These are phyloP conservation scores for Siderastrea radians DNA, from an alignment of 92 coral and sea anemone species.

Conservation along the genomic window DNA sequence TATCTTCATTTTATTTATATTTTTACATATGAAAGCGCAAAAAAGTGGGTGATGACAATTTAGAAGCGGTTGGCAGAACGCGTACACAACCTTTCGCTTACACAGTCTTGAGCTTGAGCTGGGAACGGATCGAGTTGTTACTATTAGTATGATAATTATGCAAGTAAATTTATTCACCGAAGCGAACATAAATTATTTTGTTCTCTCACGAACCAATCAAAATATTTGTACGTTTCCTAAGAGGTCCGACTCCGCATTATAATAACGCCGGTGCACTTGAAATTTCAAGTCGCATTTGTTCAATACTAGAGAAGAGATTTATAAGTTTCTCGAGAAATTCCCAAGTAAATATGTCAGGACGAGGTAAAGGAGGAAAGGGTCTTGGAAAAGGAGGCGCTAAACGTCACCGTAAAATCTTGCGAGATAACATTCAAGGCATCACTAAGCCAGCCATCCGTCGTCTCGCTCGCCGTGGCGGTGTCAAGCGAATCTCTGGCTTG, in stretches of 20 bases:
- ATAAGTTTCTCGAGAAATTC: not conserved
- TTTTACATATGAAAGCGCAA: too few species aligned
- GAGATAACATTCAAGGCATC: slow-evolving; percentile 90
- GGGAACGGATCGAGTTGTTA: slow-evolving; percentile 14
- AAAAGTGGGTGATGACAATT: too few species aligned
- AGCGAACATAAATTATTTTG: not conserved
- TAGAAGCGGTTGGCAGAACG: not conserved
- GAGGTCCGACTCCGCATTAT: slow-evolving; percentile 30
- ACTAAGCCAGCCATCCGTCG: slow-evolving; percentile 94
- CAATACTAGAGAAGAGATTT: not conserved
- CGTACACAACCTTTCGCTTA: not conserved
- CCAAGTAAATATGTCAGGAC: slow-evolving; percentile 48
- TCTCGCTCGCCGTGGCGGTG: slow-evolving; percentile 96
- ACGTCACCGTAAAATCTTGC: slow-evolving; percentile 86
- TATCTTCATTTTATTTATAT: too few species aligned
- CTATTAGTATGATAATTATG: slow-evolving; percentile 22
- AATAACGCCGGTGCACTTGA: not conserved
- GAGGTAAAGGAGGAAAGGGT: slow-evolving; percentile 92
- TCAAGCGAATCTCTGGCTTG: slow-evolving; percentile 88
- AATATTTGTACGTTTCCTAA: slow-evolving; percentile 14
- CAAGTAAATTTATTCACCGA: not conserved
- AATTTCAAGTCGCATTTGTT: not conserved
- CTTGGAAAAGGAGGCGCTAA: slow-evolving; percentile 95
- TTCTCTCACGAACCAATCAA: slow-evolving; percentile 30
- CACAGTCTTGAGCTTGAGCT: not conserved